Percentiles rank a stretch among this genome's conserved stretches.
Evolutionary conservation across 2,797 vertebrate genomes (phyloP).

Genomic region (Mormyrus hasselquistii): DNA sequence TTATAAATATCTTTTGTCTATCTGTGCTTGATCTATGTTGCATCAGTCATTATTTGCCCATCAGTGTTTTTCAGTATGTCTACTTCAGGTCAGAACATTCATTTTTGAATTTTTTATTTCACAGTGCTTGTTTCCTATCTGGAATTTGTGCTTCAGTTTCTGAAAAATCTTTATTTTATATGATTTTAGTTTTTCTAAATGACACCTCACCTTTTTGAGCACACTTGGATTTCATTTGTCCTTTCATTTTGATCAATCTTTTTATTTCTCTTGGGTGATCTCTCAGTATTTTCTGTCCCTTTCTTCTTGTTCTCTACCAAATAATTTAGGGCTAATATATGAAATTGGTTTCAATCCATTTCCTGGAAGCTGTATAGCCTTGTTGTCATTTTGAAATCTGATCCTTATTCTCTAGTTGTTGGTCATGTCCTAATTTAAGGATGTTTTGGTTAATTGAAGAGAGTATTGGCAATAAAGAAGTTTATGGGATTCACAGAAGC

Average conservation of each 20-base stretch:
- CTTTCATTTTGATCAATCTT: not conserved
- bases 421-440: not conserved
- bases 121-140: not conserved
- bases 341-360: not conserved
- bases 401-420: not conserved
- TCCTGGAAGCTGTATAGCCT: not conserved
- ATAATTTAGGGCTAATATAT: not conserved
- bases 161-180: not conserved
- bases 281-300: not conserved
- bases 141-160: not conserved
- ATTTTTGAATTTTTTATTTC: not conserved
- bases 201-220: not conserved
- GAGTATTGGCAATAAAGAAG: not conserved
- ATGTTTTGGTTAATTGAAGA: not conserved
- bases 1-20: not conserved
- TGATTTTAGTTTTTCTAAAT: not conserved
- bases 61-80: not conserved
- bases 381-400: not conserved
- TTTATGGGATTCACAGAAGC: not conserved
- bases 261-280: not conserved
- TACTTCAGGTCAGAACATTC: not conserved
- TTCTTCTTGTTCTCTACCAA: not conserved
- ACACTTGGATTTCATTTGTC: not conserved
- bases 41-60: not conserved
- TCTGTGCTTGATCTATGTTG: not conserved